Conservation (phyloP, 2,797 vertebrate species). For the Gymnopithys bicolor region DNA sequence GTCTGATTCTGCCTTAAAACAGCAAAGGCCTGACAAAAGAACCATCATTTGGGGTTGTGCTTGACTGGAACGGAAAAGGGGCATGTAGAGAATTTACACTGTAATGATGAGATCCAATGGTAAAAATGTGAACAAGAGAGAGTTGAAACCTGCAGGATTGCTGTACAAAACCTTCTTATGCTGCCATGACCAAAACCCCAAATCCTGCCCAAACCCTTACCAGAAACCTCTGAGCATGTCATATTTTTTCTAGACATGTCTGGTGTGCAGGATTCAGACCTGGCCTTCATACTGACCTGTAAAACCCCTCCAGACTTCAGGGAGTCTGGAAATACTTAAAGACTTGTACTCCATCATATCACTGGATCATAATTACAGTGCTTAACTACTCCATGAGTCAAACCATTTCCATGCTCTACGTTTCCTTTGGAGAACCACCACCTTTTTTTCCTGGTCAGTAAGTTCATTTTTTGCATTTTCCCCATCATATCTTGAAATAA, state of each 20-base stretch:
- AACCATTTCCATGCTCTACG: background rate
- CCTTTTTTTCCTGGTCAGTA: background rate
- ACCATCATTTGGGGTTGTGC: background rate
- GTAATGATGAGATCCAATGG: background rate
- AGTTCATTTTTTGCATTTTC: background rate
- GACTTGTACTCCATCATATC: background rate
- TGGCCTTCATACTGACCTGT: background rate
- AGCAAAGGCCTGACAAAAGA: background rate
- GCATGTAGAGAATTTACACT: background rate
- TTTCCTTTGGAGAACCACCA: background rate
- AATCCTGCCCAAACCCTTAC: fast-evolving
- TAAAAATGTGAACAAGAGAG: background rate
- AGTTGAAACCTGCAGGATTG: background rate
- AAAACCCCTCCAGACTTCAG: background rate
- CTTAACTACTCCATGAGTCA: background rate
- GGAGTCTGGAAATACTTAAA: background rate
- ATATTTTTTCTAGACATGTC: background rate
- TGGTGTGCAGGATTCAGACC: background rate
- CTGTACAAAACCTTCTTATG: background rate
- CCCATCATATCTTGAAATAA: background rate
- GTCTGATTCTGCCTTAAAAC: background rate
- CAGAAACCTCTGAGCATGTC: background rate
- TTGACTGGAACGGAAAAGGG: background rate
- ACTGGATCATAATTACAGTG: background rate
- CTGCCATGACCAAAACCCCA: background rate